Evolutionary conservation across 2,113 vertebrate genomes (phyloP).

Genomic region (Triplophysa siluroides): DNA sequence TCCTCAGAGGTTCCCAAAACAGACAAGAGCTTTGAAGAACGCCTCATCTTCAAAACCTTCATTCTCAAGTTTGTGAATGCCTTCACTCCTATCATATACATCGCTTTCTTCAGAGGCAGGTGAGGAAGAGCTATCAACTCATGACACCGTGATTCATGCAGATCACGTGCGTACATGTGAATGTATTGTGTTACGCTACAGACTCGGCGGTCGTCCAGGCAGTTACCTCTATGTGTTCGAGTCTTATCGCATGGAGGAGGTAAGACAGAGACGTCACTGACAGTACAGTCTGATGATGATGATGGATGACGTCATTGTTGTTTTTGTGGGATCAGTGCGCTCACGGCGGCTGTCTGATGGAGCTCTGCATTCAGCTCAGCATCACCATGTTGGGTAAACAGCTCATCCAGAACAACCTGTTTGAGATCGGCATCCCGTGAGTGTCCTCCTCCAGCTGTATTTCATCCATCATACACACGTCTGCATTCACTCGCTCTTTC

Average conservation of each 20-base stretch:
- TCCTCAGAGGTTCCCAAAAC: conserved; percentile 94
- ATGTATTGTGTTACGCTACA: conserved; percentile 52
- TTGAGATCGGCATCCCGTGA: conserved; percentile 97
- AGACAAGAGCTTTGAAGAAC: conserved; percentile 94
- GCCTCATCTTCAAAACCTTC: conserved; percentile 97
- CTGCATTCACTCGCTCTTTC: not conserved
- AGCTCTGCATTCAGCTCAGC: conserved; percentile 95
- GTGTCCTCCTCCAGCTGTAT: conserved; percentile 59
- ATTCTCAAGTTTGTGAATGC: conserved; percentile 97
- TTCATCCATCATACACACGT: not conserved
- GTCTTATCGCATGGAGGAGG: conserved; percentile 98
- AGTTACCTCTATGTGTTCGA: conserved; percentile 95
- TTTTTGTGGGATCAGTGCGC: conserved; percentile 78
- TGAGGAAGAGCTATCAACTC: conserved; percentile 60
- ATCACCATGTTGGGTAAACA: conserved; percentile 99
- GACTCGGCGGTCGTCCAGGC: conserved; percentile 90
- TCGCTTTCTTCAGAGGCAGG: conserved; percentile 98
- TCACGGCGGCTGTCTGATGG: conserved; percentile 93
- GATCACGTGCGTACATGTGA: too few relatives aligned
- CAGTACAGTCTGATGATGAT: not conserved
- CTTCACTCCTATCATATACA: conserved; percentile 97
- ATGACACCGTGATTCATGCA: too few relatives aligned
- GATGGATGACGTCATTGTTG: not conserved
- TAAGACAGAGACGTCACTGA: conserved; percentile 59
- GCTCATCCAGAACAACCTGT: conserved; percentile 96